These are phyloP conservation scores for Hyperoodon ampullatus DNA, from an alignment of 2,113 vertebrate species.

Conservation along the genomic window DNA sequence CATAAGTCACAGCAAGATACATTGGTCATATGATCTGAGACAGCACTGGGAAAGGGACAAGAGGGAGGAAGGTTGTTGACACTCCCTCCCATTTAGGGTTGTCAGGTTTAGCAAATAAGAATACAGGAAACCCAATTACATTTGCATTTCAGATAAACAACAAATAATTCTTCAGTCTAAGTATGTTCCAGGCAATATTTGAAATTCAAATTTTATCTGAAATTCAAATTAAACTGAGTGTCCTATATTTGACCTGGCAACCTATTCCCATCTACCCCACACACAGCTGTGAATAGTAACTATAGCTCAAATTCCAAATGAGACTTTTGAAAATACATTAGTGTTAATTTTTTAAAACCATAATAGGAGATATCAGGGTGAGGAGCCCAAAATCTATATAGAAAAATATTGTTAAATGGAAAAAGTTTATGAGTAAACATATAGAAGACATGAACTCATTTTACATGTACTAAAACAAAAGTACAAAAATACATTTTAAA, in stretches of 20 bases:
- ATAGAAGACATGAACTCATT: not conserved
- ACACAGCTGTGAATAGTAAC: not conserved
- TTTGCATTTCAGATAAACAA: slow-evolving; percentile 30
- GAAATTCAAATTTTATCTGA: not conserved
- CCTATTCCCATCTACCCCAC: not conserved
- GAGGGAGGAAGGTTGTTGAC: not conserved
- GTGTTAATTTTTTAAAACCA: not conserved
- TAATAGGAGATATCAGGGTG: not conserved
- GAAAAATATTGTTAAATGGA: not conserved
- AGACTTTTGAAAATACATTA: slow-evolving; percentile 20
- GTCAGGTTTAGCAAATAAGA: slow-evolving; percentile 3
- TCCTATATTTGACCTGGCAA: not conserved
- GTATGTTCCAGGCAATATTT: not conserved
- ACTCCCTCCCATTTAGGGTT: not conserved
- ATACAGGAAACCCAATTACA: not conserved
- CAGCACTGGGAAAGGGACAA: not conserved
- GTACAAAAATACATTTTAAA: not conserved
- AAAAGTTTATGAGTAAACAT: not conserved
- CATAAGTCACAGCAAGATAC: not conserved
- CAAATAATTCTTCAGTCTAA: not conserved
- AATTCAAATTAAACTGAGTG: slow-evolving; percentile 28
- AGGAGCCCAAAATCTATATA: not conserved
- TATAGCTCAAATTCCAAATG: not conserved
- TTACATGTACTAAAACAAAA: not conserved
- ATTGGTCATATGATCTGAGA: not conserved